These are phyloP conservation scores for Cheilosia impressa DNA, from an alignment of 2,888 invertebrate species.

Conservation along the genomic window DNA sequence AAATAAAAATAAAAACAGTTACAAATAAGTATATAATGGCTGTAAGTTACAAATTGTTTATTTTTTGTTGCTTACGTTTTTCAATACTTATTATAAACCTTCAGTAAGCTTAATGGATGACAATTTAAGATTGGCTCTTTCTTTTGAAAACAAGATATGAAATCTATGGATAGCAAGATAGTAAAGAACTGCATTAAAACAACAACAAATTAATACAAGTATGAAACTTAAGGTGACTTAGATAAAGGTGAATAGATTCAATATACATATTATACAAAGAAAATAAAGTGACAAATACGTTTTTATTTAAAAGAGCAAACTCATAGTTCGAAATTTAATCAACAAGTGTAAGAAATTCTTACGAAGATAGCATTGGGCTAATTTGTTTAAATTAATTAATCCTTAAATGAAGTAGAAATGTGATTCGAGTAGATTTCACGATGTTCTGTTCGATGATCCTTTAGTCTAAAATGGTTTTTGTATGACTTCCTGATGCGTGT, in stretches of 20 bases:
- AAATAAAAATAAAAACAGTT: slow-evolving; percentile 39
- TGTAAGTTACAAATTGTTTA: slow-evolving; percentile 38
- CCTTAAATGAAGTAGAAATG: slow-evolving; percentile 55
- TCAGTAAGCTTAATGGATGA: slow-evolving; percentile 1
- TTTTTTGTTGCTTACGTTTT: slow-evolving; percentile 1
- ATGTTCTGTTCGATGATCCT: slow-evolving; percentile 34
- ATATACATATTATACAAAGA: slow-evolving; percentile 20
- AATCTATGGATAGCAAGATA: slow-evolving; percentile 22
- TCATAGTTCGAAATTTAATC: slow-evolving; percentile 24
- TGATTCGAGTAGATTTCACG: slow-evolving; percentile 23
- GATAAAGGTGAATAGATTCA: slow-evolving; percentile 64
- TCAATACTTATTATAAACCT: neutral
- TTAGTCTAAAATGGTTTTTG: slow-evolving; percentile 56
- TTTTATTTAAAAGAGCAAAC: slow-evolving; percentile 3
- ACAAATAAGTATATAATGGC: slow-evolving; percentile 53
- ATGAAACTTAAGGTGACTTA: slow-evolving; percentile 62
- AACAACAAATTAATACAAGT: slow-evolving; percentile 17
- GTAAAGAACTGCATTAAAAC: slow-evolving; percentile 17
- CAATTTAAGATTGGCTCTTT: slow-evolving; percentile 2
- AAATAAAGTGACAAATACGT: slow-evolving; percentile 26
- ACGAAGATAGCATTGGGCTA: slow-evolving; percentile 38
- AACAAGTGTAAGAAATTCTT: slow-evolving; percentile 5
- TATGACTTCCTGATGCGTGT: slow-evolving; percentile 58
- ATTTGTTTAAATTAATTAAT: slow-evolving; percentile 59
- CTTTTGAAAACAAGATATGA: neutral